These are phyloP conservation scores for Allobates femoralis DNA, from an alignment of 2,797 vertebrate species.

Conservation along the genomic window DNA sequence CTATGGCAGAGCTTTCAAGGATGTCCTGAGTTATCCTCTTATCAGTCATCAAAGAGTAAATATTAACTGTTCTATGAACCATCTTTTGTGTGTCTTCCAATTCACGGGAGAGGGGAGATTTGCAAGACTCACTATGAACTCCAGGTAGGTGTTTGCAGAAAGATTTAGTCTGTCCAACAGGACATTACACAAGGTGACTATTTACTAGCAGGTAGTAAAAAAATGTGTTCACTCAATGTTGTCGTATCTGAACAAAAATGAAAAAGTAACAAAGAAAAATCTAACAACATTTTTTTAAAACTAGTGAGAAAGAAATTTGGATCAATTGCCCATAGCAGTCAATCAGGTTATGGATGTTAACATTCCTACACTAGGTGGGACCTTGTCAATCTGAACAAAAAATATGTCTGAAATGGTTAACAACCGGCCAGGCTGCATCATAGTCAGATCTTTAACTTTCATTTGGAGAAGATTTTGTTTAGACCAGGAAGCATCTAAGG, in stretches of 20 bases:
- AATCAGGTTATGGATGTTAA: not conserved
- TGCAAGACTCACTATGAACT: constrained; percentile 6
- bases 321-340: not conserved
- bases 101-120: constrained; percentile 43
- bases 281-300: not conserved
- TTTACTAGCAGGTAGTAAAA: not conserved
- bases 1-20: constrained; percentile 66
- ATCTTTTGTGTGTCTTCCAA: constrained; percentile 66
- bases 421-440: not conserved
- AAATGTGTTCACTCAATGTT: not conserved
- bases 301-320: not conserved
- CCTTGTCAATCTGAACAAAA: not conserved
- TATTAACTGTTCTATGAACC: constrained; percentile 72
- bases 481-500: not conserved
- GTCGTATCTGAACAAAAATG: not conserved
- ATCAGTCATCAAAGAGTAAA: constrained; percentile 71
- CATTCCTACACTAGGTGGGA: constrained; percentile 44
- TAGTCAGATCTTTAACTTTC: not conserved
- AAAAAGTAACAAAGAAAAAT: not conserved
- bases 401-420: not conserved
- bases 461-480: not conserved
- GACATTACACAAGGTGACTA: constrained; percentile 28
- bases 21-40: constrained; percentile 66
- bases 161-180: not conserved
- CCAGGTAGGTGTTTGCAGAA: constrained; percentile 10